Evolutionary conservation across 2,113 vertebrate genomes (phyloP).

Genomic region (Cyanoliseus patagonus): DNA sequence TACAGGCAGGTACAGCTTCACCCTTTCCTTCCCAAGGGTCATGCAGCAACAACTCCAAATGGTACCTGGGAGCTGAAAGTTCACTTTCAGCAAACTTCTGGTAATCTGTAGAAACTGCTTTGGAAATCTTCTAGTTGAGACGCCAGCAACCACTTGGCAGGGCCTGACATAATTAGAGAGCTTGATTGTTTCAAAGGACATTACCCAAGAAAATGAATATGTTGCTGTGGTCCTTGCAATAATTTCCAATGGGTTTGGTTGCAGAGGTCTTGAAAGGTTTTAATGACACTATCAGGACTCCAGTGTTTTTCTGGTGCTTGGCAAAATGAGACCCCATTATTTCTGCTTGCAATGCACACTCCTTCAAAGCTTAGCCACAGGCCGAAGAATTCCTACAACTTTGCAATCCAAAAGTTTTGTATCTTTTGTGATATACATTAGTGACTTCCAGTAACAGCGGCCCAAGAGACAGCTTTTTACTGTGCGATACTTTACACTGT

Average conservation of each 20-base stretch:
- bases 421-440: constrained; percentile 57
- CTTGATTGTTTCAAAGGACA: constrained; percentile 15
- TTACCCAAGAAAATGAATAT: constrained; percentile 33
- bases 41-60: background rate
- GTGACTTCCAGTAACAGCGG: constrained; percentile 55
- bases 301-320: constrained; percentile 22
- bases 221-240: background rate
- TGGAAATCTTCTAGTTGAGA: background rate
- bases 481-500: constrained; percentile 13
- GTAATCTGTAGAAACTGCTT: background rate
- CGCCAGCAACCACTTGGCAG: background rate
- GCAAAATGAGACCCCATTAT: constrained; percentile 27
- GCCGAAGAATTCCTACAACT: background rate
- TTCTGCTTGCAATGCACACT: constrained; percentile 1
- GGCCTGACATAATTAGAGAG: constrained; percentile 30
- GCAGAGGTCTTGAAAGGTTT: constrained; percentile 42
- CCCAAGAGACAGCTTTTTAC: constrained; percentile 54
- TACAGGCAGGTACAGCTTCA: background rate
- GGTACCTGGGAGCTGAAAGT: background rate
- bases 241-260: constrained; percentile 16
- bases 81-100: background rate
- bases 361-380: constrained; percentile 22
- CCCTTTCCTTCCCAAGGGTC: background rate
- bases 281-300: constrained; percentile 22
- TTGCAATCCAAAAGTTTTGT: constrained; percentile 15